phyloP scores from a whole-genome alignment of 2,113 vertebrate species.

The Hippocampus barbouri region DNA sequence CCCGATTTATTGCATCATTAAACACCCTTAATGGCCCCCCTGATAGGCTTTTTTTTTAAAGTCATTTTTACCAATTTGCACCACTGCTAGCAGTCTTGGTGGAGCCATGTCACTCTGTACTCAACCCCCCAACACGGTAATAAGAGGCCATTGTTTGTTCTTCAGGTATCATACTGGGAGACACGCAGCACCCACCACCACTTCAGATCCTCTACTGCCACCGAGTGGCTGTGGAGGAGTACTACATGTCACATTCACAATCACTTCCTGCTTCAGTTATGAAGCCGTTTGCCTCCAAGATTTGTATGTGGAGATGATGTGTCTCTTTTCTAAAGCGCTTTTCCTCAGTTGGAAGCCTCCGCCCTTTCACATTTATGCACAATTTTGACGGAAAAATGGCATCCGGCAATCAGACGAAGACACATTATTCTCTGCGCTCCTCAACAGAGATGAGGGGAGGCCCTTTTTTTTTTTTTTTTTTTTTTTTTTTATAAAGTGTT shows the following conservation, averaged over 20 bases:
- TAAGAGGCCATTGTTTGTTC: constrained; percentile 12
- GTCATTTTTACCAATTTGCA: constrained; percentile 30
- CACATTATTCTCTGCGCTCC: background rate
- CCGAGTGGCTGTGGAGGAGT: constrained; percentile 44
- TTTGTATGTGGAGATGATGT: too few species aligned
- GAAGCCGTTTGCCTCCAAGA: too few species aligned
- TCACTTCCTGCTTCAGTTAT: background rate
- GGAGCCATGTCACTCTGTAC: constrained; percentile 34
- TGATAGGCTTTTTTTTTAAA: constrained; percentile 36
- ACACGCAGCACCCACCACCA: background rate
- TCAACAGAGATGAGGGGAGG: too few species aligned
- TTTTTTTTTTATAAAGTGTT: background rate
- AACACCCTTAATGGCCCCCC: constrained; percentile 42
- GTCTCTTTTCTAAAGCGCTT: too few species aligned
- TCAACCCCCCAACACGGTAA: background rate
- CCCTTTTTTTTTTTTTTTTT: background rate
- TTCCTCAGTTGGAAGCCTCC: too few species aligned
- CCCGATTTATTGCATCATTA: constrained; percentile 62
- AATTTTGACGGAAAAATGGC: too few species aligned
- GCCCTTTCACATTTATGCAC: too few species aligned
- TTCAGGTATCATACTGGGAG: constrained; percentile 43
- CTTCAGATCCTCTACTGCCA: constrained; percentile 55
- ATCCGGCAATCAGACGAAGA: too few species aligned
- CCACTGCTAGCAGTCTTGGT: constrained; percentile 32
- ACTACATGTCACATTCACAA: constrained; percentile 36